Evolutionary conservation across 2,797 vertebrate genomes (phyloP).

Genomic region (Xyrichtys novacula): DNA sequence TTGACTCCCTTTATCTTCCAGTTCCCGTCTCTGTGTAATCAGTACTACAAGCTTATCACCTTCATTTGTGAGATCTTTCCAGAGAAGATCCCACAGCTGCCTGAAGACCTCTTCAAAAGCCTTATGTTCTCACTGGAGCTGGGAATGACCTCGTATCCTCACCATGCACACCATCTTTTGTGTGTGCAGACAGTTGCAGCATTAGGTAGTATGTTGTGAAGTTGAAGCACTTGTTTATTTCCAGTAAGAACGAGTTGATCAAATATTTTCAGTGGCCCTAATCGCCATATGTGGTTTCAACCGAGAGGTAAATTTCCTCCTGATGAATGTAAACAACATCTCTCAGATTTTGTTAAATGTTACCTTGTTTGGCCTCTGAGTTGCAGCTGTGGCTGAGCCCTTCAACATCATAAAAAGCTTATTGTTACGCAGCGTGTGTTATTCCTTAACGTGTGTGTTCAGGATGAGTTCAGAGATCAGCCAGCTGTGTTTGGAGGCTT

Average conservation of each 20-base stretch:
- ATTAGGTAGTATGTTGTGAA: too few species aligned
- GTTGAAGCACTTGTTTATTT: too few species aligned
- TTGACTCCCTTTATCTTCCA: constrained; percentile 75
- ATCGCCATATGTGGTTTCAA: not conserved
- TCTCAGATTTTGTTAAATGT: too few species aligned
- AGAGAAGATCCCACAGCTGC: constrained; percentile 99
- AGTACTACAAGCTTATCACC: constrained; percentile 99
- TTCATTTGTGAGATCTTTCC: constrained; percentile 99
- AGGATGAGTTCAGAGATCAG: constrained; percentile 99
- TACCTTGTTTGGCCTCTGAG: not conserved
- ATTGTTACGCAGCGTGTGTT: not conserved
- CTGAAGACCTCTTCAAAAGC: constrained; percentile 98
- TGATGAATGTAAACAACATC: too few species aligned
- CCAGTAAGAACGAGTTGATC: too few species aligned
- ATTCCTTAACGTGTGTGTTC: constrained; percentile 81
- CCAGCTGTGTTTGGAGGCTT: constrained; percentile 96
- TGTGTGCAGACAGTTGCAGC: too few species aligned
- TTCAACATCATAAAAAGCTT: not conserved
- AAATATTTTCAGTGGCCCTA: too few species aligned
- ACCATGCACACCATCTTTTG: too few species aligned
- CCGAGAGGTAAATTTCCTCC: not conserved
- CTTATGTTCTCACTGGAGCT: constrained; percentile 98
- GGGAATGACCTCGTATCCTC: constrained; percentile 99
- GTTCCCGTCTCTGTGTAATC: constrained; percentile 99
- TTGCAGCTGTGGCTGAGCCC: not conserved